phyloP scores from a whole-genome alignment of 2,888 invertebrate species.

The Xestoiulus laeticollis region DNA sequence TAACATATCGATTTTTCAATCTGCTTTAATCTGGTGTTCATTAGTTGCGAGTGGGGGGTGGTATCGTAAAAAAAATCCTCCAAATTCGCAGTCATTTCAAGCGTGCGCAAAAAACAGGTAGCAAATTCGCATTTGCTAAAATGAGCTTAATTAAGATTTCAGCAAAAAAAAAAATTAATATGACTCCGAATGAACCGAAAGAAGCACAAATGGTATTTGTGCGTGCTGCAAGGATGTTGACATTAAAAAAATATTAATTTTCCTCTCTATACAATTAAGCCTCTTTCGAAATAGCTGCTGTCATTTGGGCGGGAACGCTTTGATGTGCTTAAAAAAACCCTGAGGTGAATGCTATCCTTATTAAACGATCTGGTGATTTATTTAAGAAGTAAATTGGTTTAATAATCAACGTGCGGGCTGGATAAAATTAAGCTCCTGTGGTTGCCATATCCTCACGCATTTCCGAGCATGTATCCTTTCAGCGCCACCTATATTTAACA shows the following conservation, averaged over 20 bases:
- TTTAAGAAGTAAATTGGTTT: slow-evolving; percentile 8
- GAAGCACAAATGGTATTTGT: neutral
- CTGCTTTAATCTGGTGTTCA: slow-evolving; percentile 43
- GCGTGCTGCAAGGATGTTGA: slow-evolving; percentile 3
- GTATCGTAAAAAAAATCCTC: neutral
- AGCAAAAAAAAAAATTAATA: neutral
- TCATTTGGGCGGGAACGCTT: neutral
- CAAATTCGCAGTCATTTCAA: slow-evolving; percentile 16
- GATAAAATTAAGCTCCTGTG: neutral
- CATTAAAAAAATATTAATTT: slow-evolving; percentile 35
- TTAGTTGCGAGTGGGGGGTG: slow-evolving; percentile 34
- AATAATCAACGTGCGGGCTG: neutral
- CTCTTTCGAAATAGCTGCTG: neutral
- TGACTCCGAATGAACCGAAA: slow-evolving; percentile 16
- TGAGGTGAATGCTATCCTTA: neutral
- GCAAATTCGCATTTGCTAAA: slow-evolving; percentile 33
- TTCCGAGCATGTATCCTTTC: neutral
- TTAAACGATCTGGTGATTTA: slow-evolving; percentile 33
- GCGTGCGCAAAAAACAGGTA: slow-evolving; percentile 30
- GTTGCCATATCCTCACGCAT: neutral
- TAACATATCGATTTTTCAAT: slow-evolving; percentile 36
- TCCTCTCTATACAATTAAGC: neutral
- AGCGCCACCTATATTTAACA: neutral
- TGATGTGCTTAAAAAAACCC: slow-evolving; percentile 13
- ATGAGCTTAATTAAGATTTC: slow-evolving; percentile 41